These are phyloP conservation scores for Miichthys miiuy DNA, from an alignment of 2,797 vertebrate genomes.

Conservation along the genomic window DNA sequence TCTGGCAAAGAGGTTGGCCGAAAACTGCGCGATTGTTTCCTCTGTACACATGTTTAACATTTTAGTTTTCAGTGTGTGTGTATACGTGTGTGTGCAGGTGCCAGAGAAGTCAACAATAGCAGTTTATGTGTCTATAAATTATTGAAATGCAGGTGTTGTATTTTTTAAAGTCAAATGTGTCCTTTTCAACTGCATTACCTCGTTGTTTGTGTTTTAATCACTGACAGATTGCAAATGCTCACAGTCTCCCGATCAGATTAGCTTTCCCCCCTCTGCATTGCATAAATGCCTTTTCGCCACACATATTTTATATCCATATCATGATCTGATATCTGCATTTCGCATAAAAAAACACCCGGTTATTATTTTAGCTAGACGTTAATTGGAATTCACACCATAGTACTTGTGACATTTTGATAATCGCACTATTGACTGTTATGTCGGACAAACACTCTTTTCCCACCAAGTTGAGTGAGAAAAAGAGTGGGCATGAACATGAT, in stretches of 20 bases:
- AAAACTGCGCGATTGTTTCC: slow-evolving; percentile 49
- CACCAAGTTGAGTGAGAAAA: slow-evolving; percentile 86
- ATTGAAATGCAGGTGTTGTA: slow-evolving; percentile 33
- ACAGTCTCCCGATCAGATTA: slow-evolving; percentile 53
- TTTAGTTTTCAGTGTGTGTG: slow-evolving; percentile 10
- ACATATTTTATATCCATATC: slow-evolving; percentile 36
- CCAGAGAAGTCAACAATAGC: slow-evolving; percentile 25
- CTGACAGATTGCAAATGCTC: slow-evolving; percentile 59
- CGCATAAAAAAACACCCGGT: slow-evolving; percentile 43
- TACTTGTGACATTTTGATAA: slow-evolving; percentile 86
- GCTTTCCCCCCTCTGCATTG: neutral
- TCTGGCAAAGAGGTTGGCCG: slow-evolving; percentile 73
- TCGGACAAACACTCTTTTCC: slow-evolving; percentile 82
- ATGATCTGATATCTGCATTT: slow-evolving; percentile 53
- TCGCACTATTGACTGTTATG: slow-evolving; percentile 86
- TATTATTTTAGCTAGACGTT: slow-evolving; percentile 78
- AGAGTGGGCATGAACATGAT: slow-evolving; percentile 84
- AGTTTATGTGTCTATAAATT: slow-evolving; percentile 16
- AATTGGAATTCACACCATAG: slow-evolving; percentile 84
- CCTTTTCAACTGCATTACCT: slow-evolving; percentile 22
- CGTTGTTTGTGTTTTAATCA: slow-evolving; percentile 40
- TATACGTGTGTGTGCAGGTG: neutral
- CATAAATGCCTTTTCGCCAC: neutral
- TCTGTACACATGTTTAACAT: slow-evolving; percentile 41
- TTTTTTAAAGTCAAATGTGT: slow-evolving; percentile 14